Evolutionary conservation across 2,113 vertebrate genomes (phyloP).

Genomic region (Callorhinus ursinus): DNA sequence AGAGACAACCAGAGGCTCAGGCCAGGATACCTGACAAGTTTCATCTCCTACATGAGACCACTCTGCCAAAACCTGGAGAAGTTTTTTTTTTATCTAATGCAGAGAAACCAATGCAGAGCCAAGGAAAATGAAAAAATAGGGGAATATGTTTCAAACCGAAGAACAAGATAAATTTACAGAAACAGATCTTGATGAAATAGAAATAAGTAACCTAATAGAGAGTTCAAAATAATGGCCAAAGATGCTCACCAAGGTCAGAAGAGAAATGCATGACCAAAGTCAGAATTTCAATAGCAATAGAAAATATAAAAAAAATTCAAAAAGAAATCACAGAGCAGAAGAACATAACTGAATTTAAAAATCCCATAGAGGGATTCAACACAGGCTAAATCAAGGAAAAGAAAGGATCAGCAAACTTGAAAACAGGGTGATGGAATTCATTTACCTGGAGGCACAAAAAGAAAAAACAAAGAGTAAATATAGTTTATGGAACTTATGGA

Average conservation of each 20-base stretch:
- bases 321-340: not conserved
- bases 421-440: not conserved
- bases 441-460: not conserved
- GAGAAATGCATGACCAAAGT: not conserved
- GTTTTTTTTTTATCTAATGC: not conserved
- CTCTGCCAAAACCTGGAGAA: not conserved
- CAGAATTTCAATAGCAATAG: not conserved
- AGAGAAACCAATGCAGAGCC: not conserved
- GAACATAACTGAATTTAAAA: not conserved
- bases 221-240: not conserved
- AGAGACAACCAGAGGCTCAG: not conserved
- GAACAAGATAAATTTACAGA: not conserved
- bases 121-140: not conserved
- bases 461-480: not conserved
- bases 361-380: not conserved
- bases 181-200: not conserved
- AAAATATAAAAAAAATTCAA: not conserved
- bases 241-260: not conserved
- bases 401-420: not conserved
- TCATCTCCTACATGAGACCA: not conserved
- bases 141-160: not conserved
- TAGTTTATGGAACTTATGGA: not conserved
- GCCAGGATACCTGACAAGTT: not conserved
- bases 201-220: not conserved
- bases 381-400: not conserved